Base-by-base conservation (phyloP, 2,113 vertebrate species). In the Microcebus lehilahytsara region DNA sequence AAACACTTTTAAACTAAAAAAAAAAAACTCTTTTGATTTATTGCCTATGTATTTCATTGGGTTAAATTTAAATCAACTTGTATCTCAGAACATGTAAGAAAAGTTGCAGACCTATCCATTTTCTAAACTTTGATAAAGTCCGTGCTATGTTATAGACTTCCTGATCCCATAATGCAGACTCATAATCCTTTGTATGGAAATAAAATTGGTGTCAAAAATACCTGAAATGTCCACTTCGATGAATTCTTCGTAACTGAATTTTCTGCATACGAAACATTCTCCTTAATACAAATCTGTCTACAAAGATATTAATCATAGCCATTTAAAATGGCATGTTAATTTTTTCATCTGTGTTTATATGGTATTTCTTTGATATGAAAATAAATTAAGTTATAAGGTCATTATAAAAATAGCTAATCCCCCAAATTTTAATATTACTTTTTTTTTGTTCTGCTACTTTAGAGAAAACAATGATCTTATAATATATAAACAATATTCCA, bases 131-230 rank as follows among this genome's bases (percentile, higher is more conserved):
- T 88, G 42, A 86, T 64, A 95, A 14, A 4, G 87, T 93, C 46
- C 64, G 32, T 80, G 10, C 32, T 95, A 85, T 62, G 89, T 46
- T 67, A 42, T 1, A 91, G n/a, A 94, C 37, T 87, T 85, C 58
- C 62, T 91, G 56, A 88, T 0, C 51, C 23, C 11, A 23, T n/a
- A 83, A 89, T 64, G 42, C 90, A 75, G 17, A 56, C n/a, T 77
- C 37, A 91, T 49, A 89, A 83, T 95, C 40, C 34, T 91, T 72
- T 80, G 71, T 60, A 37, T 56, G 32, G 13, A 96, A 97, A 96
- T 64, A 91, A 92, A 96, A 74, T 51, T 92, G 46, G 62, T 92
- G 42, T 72, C 66, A 86, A 3, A 87, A 32, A 89, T 27, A 79
- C 42, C 46, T 51, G 13, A 95, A 92, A 93, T 79, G 83, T 69